phyloP scores from a whole-genome alignment of 2,888 invertebrate genomes.

The Drosophila anomalata region DNA sequence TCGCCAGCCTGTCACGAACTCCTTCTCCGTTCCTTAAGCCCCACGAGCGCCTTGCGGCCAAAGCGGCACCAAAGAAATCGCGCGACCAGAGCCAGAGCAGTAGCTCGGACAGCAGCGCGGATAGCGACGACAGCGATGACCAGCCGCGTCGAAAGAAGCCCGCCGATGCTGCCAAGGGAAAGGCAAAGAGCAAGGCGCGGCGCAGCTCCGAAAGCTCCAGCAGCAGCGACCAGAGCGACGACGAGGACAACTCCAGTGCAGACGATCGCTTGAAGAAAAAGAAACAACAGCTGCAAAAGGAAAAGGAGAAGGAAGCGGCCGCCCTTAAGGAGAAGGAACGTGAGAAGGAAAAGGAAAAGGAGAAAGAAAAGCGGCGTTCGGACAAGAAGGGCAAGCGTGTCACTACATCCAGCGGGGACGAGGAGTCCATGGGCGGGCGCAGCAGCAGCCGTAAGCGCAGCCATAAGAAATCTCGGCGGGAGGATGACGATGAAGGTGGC shows the following conservation, averaged over 20 bases:
- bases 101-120: constrained; percentile 83
- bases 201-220: constrained; percentile 67
- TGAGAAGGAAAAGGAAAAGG: constrained; percentile 30
- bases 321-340: constrained; percentile 48
- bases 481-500: constrained; percentile 42
- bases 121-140: constrained; percentile 85
- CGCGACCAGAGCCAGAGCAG: constrained; percentile 62
- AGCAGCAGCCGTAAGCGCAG: constrained; percentile 59
- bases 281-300: constrained; percentile 20
- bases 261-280: constrained; percentile 74
- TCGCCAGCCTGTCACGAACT: constrained; percentile 91
- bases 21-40: constrained; percentile 92
- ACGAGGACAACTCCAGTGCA: constrained; percentile 79
- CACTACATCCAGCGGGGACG: constrained; percentile 21
- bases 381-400: constrained; percentile 55
- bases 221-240: constrained; percentile 72
- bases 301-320: constrained; percentile 38
- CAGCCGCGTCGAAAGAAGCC: constrained; percentile 76
- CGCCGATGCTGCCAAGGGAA: constrained; percentile 20
- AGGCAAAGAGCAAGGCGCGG: constrained; percentile 40
- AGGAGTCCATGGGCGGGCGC: constrained; percentile 41
- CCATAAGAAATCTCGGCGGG: constrained; percentile 67
- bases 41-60: constrained; percentile 80
- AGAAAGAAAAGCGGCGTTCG: constrained; percentile 48
- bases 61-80: constrained; percentile 58